phyloP scores from a whole-genome alignment of 2,797 vertebrate genomes.

The Lagodon rhomboides region DNA sequence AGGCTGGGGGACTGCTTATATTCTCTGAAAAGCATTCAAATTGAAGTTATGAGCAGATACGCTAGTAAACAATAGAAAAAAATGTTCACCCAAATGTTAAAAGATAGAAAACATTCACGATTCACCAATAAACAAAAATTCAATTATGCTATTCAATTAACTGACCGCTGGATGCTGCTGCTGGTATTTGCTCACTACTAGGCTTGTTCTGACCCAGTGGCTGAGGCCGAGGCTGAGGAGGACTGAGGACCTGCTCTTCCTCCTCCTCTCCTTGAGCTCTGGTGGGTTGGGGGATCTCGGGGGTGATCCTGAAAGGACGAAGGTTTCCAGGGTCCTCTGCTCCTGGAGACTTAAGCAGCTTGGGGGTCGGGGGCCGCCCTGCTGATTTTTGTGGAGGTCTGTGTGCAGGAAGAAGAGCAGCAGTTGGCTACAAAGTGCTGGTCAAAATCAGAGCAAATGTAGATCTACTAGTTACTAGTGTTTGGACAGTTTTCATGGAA shows the following conservation, averaged over 20 bases:
- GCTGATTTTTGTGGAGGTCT: conserved; percentile 74
- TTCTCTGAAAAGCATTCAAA: conserved; percentile 56
- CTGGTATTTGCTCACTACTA: conserved; percentile 48
- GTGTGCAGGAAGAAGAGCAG: conserved; percentile 17
- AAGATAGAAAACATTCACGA: not conserved
- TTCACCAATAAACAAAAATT: not conserved
- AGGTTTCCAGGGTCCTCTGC: conserved; percentile 91
- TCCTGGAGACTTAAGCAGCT: conserved; percentile 84
- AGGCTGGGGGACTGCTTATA: conserved; percentile 66
- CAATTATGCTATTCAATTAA: not conserved
- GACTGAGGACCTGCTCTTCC: conserved; percentile 74
- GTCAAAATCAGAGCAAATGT: not conserved
- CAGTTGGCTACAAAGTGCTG: not conserved
- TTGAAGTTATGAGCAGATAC: not conserved
- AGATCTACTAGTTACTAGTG: not conserved
- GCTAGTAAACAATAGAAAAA: not conserved
- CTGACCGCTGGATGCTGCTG: conserved; percentile 56
- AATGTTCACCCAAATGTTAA: not conserved
- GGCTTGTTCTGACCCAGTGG: conserved; percentile 76
- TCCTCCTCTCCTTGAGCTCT: conserved; percentile 76
- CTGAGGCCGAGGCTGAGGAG: conserved; percentile 75
- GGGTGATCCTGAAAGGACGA: conserved; percentile 86
- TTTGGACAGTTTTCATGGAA: not conserved
- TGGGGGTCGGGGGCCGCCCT: conserved; percentile 82
- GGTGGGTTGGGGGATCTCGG: conserved; percentile 62